Conservation (phyloP, 2,113 vertebrate genomes). For the Meleagris gallopavo region DNA sequence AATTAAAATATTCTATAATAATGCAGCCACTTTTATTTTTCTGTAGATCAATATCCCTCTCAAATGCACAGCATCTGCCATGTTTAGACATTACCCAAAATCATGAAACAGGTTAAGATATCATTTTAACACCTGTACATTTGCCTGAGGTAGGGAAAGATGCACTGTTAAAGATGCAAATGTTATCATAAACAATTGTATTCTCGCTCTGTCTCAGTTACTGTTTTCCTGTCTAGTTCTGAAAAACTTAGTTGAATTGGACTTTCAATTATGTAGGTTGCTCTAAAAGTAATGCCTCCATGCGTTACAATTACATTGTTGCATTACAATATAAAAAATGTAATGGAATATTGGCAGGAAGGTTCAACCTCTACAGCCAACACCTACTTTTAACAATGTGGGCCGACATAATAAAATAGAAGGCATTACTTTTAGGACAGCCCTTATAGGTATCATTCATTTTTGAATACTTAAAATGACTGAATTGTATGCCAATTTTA, state of each 20-base stretch:
- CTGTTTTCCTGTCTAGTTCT: neutral
- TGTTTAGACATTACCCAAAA: neutral
- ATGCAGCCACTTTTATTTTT: neutral
- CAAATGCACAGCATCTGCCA: neutral
- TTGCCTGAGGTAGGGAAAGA: neutral
- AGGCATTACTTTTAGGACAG: too few species aligned
- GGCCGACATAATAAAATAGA: too few species aligned
- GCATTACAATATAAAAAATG: too few species aligned
- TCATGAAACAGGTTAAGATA: neutral
- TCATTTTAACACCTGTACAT: neutral
- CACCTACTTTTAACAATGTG: too few species aligned
- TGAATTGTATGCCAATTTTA: neutral
- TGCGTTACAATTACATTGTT: too few species aligned
- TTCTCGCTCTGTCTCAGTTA: neutral
- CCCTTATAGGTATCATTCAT: neutral
- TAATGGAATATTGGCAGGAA: too few species aligned
- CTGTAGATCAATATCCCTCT: neutral
- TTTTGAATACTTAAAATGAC: neutral
- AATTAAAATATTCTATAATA: neutral
- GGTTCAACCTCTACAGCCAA: too few species aligned
- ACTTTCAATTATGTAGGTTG: neutral
- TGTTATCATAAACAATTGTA: neutral
- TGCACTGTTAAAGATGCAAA: neutral
- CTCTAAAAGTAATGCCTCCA: too few species aligned
- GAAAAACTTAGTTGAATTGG: neutral